These are phyloP conservation scores for Ridgeia piscesae DNA, from an alignment of 1,140 invertebrate genomes.

Conservation along the genomic window DNA sequence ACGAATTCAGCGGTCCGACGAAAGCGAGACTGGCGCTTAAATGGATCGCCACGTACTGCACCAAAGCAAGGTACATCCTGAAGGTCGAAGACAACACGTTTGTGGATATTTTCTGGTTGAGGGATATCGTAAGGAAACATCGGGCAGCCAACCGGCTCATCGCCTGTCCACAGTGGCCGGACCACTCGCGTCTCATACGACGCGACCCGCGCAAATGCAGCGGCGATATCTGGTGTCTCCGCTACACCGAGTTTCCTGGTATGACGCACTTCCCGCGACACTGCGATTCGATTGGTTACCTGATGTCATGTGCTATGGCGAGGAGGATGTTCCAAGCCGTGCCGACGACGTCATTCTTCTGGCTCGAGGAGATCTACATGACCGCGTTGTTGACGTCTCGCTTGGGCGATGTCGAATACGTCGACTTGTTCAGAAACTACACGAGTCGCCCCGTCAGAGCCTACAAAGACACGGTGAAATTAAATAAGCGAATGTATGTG, in stretches of 20 bases:
- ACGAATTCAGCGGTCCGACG: constrained; percentile 51
- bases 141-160: constrained; percentile 34
- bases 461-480: not conserved
- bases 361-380: constrained; percentile 63
- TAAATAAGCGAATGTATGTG: not conserved
- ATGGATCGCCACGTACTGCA: constrained; percentile 73
- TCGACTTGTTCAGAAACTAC: constrained; percentile 15
- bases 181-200: constrained; percentile 36
- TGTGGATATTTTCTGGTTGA: constrained; percentile 60
- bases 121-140: not conserved
- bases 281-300: constrained; percentile 38
- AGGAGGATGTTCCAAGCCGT: constrained; percentile 46
- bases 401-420: constrained; percentile 25
- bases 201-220: constrained; percentile 28
- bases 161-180: constrained; percentile 8
- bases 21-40: constrained; percentile 79
- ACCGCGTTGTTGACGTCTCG: constrained; percentile 56
- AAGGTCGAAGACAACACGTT: constrained; percentile 91
- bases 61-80: constrained; percentile 68
- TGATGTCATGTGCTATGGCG: constrained; percentile 35
- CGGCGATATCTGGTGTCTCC: constrained; percentile 34
- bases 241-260: constrained; percentile 34
- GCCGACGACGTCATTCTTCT: constrained; percentile 55
- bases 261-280: constrained; percentile 37
- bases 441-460: not conserved